Conservation (phyloP, 1,140 invertebrate genomes). For the Hycleus phaleratus region DNA sequence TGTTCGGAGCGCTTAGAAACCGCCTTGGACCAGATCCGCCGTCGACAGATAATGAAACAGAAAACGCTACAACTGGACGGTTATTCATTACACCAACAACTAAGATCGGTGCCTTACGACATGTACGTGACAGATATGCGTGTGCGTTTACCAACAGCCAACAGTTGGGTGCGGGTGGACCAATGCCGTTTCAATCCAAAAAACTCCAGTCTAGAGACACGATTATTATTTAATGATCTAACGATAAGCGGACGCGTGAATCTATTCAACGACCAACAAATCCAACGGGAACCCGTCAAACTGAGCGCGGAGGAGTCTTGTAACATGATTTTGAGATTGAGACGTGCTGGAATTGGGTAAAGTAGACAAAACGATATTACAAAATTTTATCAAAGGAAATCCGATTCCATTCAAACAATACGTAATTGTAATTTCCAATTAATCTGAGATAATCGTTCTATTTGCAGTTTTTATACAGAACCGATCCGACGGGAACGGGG, state of each 20-base stretch:
- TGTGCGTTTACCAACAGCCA: constrained; percentile 52
- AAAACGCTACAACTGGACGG: constrained; percentile 53
- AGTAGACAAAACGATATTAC: not conserved
- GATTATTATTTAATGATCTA: constrained; percentile 67
- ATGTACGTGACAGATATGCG: constrained; percentile 60
- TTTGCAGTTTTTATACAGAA: constrained; percentile 43
- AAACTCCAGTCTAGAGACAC: constrained; percentile 64
- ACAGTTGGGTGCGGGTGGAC: constrained; percentile 57
- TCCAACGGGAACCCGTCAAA: constrained; percentile 35
- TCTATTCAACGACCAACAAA: constrained; percentile 46
- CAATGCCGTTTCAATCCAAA: constrained; percentile 64
- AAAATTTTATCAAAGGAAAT: too few relatives aligned
- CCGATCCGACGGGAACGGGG: constrained; percentile 48
- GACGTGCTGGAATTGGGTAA: constrained; percentile 68
- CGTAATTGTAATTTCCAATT: not conserved
- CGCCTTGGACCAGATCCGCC: constrained; percentile 48
- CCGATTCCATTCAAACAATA: not conserved
- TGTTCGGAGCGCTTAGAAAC: constrained; percentile 49
- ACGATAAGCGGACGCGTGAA: constrained; percentile 68
- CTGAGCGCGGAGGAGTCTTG: constrained; percentile 49
- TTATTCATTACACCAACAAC: constrained; percentile 53
- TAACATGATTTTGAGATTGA: constrained; percentile 67
- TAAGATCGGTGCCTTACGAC: constrained; percentile 51
- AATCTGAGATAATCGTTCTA: not conserved
- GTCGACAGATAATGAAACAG: constrained; percentile 47